These are phyloP conservation scores for Amphipyra berbera DNA, from an alignment of 2,888 invertebrate species.

Conservation along the genomic window DNA sequence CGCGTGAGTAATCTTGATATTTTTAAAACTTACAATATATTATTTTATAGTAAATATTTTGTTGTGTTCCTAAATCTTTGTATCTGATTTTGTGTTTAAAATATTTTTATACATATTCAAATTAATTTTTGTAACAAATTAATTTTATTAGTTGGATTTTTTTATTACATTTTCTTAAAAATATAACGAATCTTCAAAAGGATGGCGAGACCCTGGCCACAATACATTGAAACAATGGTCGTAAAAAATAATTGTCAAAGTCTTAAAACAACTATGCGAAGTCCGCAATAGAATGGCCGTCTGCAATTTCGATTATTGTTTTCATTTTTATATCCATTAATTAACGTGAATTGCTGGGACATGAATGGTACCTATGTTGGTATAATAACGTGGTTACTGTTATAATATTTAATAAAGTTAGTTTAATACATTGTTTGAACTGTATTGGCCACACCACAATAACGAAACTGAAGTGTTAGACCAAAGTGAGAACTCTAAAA, in stretches of 20 bases:
- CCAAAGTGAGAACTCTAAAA: neutral
- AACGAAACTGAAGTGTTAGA: neutral
- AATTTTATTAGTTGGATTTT: neutral
- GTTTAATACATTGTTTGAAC: neutral
- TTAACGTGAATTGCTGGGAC: neutral
- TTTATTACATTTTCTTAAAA: neutral
- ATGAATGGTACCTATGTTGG: neutral
- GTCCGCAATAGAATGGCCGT: neutral
- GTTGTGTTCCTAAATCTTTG: neutral
- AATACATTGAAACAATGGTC: slow-evolving; percentile 3
- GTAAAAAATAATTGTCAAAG: slow-evolving; percentile 5
- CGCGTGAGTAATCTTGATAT: slow-evolving; percentile 69
- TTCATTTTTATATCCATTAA: slow-evolving; percentile 5
- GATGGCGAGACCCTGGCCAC: neutral
- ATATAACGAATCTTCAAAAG: slow-evolving; percentile 1
- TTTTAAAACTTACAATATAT: slow-evolving; percentile 36
- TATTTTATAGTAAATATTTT: neutral
- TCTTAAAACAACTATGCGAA: neutral
- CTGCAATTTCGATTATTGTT: slow-evolving; percentile 1
- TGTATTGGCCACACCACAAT: neutral
- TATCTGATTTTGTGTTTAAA: too few relatives aligned
- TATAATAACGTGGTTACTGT: neutral
- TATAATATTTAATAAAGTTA: neutral
- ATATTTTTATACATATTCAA: neutral
- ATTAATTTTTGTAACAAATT: too few relatives aligned